Evolutionary conservation across 2,113 vertebrate species (phyloP).

Genomic region (Cyphomyrus discorhynchus): DNA sequence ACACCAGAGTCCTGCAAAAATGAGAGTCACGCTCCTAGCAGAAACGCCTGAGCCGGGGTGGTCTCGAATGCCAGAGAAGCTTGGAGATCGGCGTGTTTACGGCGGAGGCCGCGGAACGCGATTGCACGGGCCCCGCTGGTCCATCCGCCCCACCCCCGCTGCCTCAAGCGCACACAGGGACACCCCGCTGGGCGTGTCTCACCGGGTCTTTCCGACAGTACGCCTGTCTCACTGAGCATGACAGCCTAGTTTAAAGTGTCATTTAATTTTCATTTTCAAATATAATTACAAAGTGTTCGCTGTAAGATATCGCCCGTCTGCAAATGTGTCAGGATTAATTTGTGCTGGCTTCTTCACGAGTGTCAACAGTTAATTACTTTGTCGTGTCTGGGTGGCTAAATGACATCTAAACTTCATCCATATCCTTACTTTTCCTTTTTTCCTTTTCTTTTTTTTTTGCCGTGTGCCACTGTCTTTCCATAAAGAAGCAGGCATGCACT

Average conservation of each 20-base stretch:
- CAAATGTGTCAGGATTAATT: constrained; percentile 99
- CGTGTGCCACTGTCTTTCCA: constrained; percentile 75
- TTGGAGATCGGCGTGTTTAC: constrained; percentile 42
- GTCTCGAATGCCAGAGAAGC: not conserved
- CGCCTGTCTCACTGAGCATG: constrained; percentile 79
- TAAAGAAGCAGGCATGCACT: constrained; percentile 70
- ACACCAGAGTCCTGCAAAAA: not conserved
- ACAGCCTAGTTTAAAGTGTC: constrained; percentile 88
- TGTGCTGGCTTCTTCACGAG: constrained; percentile 88
- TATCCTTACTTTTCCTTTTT: constrained; percentile 33
- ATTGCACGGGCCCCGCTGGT: not conserved
- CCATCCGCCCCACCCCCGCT: not conserved
- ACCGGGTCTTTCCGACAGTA: constrained; percentile 70
- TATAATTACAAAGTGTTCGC: constrained; percentile 97
- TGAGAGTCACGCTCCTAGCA: not conserved
- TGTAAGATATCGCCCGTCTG: constrained; percentile 92
- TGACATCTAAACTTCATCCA: constrained; percentile 82
- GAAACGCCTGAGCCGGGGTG: not conserved
- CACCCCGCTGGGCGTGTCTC: constrained; percentile 31
- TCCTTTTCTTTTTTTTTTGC: constrained; percentile 47
- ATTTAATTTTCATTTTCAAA: constrained; percentile 95
- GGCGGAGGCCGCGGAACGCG: not conserved
- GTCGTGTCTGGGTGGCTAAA: constrained; percentile 89
- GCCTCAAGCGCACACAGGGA: not conserved
- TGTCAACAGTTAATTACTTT: constrained; percentile 92